A percentile compares a stretch with the other conserved stretches of the same genome.
Conservation (phyloP, 2,797 vertebrate species). For the Leptatherina wallacei region DNA sequence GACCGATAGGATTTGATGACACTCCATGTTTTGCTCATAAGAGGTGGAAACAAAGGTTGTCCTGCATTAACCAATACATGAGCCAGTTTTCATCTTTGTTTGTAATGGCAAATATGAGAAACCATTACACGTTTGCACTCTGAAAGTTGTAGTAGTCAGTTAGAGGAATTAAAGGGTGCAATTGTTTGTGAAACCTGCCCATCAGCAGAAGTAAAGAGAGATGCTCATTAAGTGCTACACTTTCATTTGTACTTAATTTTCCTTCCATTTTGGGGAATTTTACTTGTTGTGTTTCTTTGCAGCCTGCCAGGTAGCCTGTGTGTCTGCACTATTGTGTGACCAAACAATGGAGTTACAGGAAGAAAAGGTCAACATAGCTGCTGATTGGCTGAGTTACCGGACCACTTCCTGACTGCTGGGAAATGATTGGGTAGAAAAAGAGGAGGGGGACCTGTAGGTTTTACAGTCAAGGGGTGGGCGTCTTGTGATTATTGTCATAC, state of each 20-base stretch:
- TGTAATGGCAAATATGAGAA: neutral
- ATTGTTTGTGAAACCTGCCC: neutral
- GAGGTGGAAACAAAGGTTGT: no score
- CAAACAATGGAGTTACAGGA: constrained; percentile 85
- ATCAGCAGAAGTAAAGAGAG: constrained; percentile 1
- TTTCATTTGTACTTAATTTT: neutral
- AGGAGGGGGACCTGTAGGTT: constrained; percentile 26
- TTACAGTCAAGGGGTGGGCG: constrained; percentile 31
- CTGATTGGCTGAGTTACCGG: constrained; percentile 80
- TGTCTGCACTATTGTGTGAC: constrained; percentile 86
- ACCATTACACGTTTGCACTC: neutral
- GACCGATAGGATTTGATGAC: no score
- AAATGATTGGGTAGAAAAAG: constrained; percentile 78
- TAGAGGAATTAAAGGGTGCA: neutral
- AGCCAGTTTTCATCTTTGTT: neutral
- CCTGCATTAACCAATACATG: no score
- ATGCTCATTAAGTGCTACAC: neutral
- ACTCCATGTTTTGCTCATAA: neutral
- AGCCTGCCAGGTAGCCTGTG: constrained; percentile 78
- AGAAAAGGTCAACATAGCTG: constrained; percentile 80
- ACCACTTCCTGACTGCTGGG: constrained; percentile 85
- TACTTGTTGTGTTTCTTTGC: constrained; percentile 61
- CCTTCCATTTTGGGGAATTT: constrained; percentile 28
- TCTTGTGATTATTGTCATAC: constrained; percentile 71
- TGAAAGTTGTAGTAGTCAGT: neutral